Percentiles rank a stretch among this genome's conserved stretches.
Evolutionary conservation across 2,113 vertebrate species (phyloP).

Genomic region (Cyanocitta stelleri): DNA sequence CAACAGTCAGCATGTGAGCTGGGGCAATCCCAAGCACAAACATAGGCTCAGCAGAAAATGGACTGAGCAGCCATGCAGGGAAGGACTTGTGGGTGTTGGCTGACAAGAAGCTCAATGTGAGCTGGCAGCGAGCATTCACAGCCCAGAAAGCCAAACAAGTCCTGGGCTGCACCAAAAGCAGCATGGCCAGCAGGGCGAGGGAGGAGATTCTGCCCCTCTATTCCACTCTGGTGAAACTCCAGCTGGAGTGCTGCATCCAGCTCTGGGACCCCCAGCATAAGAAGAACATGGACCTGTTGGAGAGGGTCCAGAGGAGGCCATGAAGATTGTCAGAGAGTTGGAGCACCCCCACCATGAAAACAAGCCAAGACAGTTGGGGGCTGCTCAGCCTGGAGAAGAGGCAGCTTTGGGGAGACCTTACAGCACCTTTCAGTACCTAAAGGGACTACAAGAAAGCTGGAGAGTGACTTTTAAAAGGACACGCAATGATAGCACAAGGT

Average conservation of each 20-base stretch:
- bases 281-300: not conserved
- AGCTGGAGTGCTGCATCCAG: not conserved
- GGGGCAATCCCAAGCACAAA: not conserved
- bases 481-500: not conserved
- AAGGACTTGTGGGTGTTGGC: not conserved
- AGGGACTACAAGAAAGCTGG: not conserved
- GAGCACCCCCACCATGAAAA: not conserved
- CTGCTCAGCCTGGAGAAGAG: not conserved
- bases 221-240: not conserved
- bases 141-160: not conserved
- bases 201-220: not conserved
- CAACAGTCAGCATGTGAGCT: not conserved
- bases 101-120: not conserved
- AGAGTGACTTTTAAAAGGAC: not conserved
- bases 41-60: not conserved
- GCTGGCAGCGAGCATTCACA: not conserved
- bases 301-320: not conserved
- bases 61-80: not conserved
- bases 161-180: not conserved
- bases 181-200: fast-evolving
- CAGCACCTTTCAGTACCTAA: not conserved
- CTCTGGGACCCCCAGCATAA: not conserved
- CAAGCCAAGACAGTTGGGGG: not conserved
- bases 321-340: not conserved
- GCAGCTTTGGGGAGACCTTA: not conserved